phyloP scores from a whole-genome alignment of 2,888 invertebrate genomes.

The Folsomia manolachei region DNA sequence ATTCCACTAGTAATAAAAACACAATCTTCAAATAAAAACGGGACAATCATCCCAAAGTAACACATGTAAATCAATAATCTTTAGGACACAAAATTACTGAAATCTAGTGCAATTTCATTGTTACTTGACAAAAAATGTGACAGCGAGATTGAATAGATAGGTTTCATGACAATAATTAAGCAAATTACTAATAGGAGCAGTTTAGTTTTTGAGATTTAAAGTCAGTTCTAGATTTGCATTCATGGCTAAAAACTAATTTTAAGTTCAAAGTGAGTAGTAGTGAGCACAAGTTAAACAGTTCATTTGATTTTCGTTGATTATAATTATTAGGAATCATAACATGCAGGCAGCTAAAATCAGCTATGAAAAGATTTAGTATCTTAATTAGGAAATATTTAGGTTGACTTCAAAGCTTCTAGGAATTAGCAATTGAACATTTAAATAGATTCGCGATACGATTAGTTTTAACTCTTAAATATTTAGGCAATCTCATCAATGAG shows the following conservation, averaged over 20 bases:
- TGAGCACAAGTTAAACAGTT: background rate
- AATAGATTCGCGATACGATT: background rate
- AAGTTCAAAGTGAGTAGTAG: background rate
- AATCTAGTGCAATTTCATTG: too few species aligned
- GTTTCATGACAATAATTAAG: background rate
- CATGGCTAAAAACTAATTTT: background rate
- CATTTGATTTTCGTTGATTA: background rate
- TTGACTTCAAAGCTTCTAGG: background rate
- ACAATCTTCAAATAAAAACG: too few species aligned
- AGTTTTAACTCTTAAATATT: background rate
- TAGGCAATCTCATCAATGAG: background rate
- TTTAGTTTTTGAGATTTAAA: background rate
- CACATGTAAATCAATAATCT: too few species aligned
- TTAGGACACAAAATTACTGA: too few species aligned
- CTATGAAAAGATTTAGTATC: background rate
- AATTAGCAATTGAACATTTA: background rate
- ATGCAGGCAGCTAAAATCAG: background rate
- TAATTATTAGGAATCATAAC: background rate
- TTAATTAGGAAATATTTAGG: too few species aligned
- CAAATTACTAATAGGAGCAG: background rate
- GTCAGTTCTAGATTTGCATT: background rate
- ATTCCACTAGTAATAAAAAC: background rate
- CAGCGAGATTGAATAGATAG: background rate
- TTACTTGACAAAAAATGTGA: too few species aligned
- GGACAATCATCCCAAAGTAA: too few species aligned